Evolutionary conservation across 2,797 vertebrate genomes (phyloP).

Genomic region (Periparus ater): DNA sequence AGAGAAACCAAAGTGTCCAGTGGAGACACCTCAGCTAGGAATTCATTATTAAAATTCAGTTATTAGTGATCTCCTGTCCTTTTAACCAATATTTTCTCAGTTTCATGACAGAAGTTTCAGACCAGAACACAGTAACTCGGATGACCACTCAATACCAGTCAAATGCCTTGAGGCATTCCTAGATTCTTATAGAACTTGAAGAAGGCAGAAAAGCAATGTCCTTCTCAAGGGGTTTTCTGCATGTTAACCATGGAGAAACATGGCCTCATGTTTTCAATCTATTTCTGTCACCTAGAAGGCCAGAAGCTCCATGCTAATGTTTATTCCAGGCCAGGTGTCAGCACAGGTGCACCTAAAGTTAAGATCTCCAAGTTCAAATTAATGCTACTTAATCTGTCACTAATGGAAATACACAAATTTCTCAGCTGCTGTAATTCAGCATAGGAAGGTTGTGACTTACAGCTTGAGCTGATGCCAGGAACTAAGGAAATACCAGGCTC

Average conservation of each 20-base stretch:
- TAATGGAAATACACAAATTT: neutral
- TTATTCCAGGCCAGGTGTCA: neutral
- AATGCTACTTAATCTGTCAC: neutral
- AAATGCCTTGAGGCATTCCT: neutral
- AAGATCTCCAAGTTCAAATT: neutral
- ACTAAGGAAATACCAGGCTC: neutral
- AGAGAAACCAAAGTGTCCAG: neutral
- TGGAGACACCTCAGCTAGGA: neutral
- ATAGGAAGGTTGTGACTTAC: neutral
- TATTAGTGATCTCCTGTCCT: neutral
- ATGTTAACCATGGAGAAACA: neutral
- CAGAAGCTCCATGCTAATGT: neutral
- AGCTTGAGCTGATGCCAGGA: neutral
- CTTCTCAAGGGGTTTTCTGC: neutral
- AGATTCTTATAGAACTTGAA: neutral
- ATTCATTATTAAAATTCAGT: neutral
- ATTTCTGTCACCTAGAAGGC: neutral
- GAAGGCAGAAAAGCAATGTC: neutral
- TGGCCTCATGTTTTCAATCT: neutral
- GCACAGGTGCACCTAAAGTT: neutral
- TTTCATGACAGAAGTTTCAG: neutral
- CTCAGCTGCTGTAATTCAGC: neutral
- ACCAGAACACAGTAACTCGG: neutral
- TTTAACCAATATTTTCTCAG: neutral
- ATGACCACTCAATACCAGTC: neutral